These are phyloP conservation scores for Lucinisca nassula DNA, from an alignment of 2,888 invertebrate genomes.

Conservation along the genomic window DNA sequence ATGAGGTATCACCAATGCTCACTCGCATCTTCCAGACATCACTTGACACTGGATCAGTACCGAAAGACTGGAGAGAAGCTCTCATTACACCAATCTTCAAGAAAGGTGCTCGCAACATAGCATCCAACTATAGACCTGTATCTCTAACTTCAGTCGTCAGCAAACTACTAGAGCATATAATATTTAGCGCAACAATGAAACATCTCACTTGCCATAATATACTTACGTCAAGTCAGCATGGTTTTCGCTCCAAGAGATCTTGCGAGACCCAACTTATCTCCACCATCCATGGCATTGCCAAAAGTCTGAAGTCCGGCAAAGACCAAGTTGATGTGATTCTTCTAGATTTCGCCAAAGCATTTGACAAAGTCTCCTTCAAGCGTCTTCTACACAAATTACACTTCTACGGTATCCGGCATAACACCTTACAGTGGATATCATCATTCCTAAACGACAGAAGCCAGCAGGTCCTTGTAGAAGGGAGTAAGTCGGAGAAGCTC, in stretches of 20 bases:
- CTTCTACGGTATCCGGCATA: too few species aligned
- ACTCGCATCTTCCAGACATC: neutral
- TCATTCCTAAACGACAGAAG: too few species aligned
- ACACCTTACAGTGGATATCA: too few species aligned
- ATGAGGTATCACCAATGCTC: neutral
- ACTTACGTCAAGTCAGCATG: slow-evolving; percentile 61
- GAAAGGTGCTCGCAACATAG: slow-evolving; percentile 15
- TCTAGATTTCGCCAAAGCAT: slow-evolving; percentile 52
- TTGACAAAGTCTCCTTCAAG: slow-evolving; percentile 26
- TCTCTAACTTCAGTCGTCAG: slow-evolving; percentile 40
- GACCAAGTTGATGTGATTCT: slow-evolving; percentile 60
- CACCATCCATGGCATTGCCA: slow-evolving; percentile 51
- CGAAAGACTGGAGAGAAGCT: slow-evolving; percentile 38
- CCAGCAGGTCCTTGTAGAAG: too few species aligned
- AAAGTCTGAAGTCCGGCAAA: slow-evolving; percentile 43
- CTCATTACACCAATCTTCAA: slow-evolving; percentile 43
- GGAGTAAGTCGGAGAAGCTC: too few species aligned
- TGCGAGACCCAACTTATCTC: slow-evolving; percentile 66
- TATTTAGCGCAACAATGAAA: too few species aligned
- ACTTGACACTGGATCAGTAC: too few species aligned
- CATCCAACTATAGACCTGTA: slow-evolving; percentile 41
- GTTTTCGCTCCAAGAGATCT: slow-evolving; percentile 59
- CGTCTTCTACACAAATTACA: too few species aligned
- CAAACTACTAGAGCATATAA: too few species aligned
- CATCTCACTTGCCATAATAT: slow-evolving; percentile 51